Conservation (phyloP, 2,113 vertebrate species). For the Oceanodroma tethys region DNA sequence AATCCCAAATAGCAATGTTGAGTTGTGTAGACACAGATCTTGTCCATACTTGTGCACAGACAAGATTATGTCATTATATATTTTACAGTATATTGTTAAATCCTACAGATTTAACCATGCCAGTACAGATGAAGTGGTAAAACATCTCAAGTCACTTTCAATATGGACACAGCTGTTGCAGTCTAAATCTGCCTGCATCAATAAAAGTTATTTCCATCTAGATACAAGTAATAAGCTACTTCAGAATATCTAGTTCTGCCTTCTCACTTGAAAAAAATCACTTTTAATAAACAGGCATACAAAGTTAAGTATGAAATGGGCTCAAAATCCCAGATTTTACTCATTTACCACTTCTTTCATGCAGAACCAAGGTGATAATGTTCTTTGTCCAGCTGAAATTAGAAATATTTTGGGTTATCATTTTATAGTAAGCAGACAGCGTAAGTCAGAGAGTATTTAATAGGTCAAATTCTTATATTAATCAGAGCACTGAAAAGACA, state of each 20-base stretch:
- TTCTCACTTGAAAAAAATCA: background rate
- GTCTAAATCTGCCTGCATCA: background rate
- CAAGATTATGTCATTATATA: background rate
- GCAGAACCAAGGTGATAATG: background rate
- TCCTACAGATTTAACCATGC: background rate
- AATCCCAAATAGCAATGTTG: background rate
- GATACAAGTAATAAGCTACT: background rate
- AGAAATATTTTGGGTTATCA: background rate
- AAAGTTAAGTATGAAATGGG: background rate
- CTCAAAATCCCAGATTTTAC: background rate
- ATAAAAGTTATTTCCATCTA: background rate
- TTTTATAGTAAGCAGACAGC: background rate
- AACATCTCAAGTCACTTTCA: background rate
- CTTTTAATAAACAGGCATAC: background rate
- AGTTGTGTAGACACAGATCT: accelerated
- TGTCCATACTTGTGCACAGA: background rate
- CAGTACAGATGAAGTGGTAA: background rate
- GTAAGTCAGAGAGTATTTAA: background rate
- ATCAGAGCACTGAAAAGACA: background rate
- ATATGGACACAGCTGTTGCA: background rate
- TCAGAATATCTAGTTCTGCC: background rate
- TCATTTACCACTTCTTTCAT: background rate
- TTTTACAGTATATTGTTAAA: background rate
- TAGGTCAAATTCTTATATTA: background rate
- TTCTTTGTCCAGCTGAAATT: background rate